Evolutionary conservation across 2,888 invertebrate genomes (phyloP), one percentile per base, ranked within the genome.

Genomic region (Galeopsomyia nigrocyanea): DNA sequence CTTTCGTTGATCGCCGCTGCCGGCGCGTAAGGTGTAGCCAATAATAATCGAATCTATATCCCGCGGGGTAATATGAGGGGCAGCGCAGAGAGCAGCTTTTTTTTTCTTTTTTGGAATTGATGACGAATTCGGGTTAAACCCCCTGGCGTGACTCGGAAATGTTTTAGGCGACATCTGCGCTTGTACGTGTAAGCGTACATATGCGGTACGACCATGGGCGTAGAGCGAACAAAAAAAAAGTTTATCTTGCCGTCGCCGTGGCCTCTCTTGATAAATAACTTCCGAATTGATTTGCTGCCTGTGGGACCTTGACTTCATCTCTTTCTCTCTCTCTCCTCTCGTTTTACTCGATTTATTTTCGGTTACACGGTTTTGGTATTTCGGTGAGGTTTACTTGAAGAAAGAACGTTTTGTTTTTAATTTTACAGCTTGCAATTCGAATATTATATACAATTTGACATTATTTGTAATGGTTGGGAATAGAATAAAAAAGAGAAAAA

Each of bases 271-370:
- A 62, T 50, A 51, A 50, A 62, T 50, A 50, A 62, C 31, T 31
- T 62, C 50, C 62, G 51, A 62, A 62, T 62, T 50, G 62, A 62
- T 21, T 50, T 50, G 31, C 17, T 50, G 26, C 26, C 26, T 26
- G 26, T 2, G 50, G 26, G 26, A 50, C 31, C 50, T 62, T 50
- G 62, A 51, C 62, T 26, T 31, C 13, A 5, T 2, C 26, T 26
- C 26, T 26, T 5, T 5, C 5, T 2, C 26, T 26, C 26, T 26
- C 26, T 26, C 39, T 50, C 50, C 22, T 13, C n/a, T 31, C 39
- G 10, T 10, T 39, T 39, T 39, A 39, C 7, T 39, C 39, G 13
- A 1, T 39, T 39, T 39, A 31, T 31, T 31, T 31, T 31, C 31
- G 31, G 31, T 31, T 31, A 31, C 31, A 31, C 7, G 31, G 7